A percentile compares a stretch with the other conserved stretches of the same genome.
Conservation (phyloP, 2,113 vertebrate species). For the Mesitornis unicolor region DNA sequence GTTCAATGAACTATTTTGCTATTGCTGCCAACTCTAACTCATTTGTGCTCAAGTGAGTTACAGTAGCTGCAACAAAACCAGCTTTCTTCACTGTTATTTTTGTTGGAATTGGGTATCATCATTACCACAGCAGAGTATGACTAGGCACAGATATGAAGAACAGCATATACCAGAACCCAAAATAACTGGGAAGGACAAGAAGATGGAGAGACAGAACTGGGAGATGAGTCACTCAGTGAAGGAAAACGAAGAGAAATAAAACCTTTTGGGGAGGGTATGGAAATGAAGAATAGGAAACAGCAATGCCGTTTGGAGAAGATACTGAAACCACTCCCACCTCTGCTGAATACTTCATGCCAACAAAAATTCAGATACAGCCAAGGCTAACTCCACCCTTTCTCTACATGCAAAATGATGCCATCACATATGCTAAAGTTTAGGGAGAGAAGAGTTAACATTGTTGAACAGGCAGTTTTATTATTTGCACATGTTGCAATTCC, state of each 20-base stretch:
- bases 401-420: neutral
- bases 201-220: neutral
- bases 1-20: conserved; percentile 3
- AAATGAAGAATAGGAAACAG: neutral
- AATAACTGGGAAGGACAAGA: neutral
- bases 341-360: neutral
- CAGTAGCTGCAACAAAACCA: neutral
- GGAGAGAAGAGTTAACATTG: neutral
- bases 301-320: neutral
- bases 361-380: neutral
- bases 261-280: neutral
- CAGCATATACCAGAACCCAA: neutral
- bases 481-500: conserved; percentile 13
- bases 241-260: neutral
- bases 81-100: neutral
- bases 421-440: neutral
- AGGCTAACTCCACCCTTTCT: neutral
- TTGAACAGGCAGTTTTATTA: neutral
- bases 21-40: neutral
- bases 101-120: neutral
- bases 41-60: neutral
- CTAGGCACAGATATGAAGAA: neutral
- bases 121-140: neutral
- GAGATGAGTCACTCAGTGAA: neutral
- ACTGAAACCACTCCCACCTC: neutral